These are phyloP conservation scores for Eumeta japonica DNA, from an alignment of 1,140 invertebrate species.

Conservation along the genomic window DNA sequence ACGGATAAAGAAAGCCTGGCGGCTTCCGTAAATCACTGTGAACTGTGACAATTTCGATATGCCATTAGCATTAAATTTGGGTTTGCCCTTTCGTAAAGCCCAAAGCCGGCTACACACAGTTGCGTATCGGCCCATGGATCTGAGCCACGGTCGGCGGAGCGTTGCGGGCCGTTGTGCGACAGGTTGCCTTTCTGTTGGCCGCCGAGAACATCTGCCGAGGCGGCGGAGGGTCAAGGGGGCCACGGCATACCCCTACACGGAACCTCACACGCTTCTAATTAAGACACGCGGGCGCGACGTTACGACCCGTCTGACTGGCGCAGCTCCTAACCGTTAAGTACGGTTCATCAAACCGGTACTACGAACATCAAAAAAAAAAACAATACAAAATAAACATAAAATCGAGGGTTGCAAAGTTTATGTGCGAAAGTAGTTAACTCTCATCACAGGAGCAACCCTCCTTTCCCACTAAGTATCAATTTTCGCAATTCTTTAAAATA, in stretches of 20 bases:
- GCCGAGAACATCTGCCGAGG: conserved; percentile 32
- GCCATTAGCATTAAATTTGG: conserved; percentile 12
- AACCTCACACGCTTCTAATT: no score
- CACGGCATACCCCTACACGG: conserved; percentile 30
- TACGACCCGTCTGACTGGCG: no score
- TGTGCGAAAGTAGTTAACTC: no score
- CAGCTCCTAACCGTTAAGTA: conserved; percentile 53
- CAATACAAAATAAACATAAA: no score
- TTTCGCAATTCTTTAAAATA: no score
- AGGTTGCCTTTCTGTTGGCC: conserved; percentile 50
- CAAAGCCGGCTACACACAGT: conserved; percentile 16
- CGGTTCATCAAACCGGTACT: conserved; percentile 43
- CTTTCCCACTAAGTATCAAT: no score
- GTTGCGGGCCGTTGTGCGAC: conserved; percentile 47
- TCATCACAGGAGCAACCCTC: no score
- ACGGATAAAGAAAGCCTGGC: no score
- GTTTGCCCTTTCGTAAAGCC: conserved; percentile 10
- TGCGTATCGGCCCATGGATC: conserved; percentile 30
- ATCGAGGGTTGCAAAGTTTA: conserved; percentile 53
- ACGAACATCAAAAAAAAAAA: no score
- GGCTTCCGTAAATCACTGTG: no score
- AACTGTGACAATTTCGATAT: no score
- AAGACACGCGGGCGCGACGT: no score
- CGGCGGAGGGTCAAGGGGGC: conserved; percentile 20
- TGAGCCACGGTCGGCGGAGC: conserved; percentile 34